phyloP scores from a whole-genome alignment of 2,888 invertebrate species.

The Entomobrya proxima region DNA sequence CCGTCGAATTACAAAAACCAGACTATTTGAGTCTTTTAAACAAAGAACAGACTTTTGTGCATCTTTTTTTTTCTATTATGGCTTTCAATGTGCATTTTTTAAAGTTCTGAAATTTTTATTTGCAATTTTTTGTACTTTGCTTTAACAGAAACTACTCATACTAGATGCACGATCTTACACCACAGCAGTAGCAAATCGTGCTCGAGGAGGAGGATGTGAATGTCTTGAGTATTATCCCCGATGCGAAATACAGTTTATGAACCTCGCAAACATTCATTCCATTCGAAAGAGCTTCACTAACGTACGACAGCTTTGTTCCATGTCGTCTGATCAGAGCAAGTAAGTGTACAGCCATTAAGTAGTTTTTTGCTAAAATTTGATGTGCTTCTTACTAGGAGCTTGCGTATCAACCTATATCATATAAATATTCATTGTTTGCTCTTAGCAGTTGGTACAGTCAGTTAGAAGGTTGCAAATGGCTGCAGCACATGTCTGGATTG shows the following conservation, averaged over 20 bases:
- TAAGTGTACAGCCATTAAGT: conserved; percentile 78
- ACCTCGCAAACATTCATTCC: conserved; percentile 97
- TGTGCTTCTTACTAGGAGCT: no score
- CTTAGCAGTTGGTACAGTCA: conserved; percentile 89
- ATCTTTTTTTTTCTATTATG: not conserved
- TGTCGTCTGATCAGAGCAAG: conserved; percentile 88
- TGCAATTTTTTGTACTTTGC: conserved; percentile 62
- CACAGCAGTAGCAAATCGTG: conserved; percentile 96
- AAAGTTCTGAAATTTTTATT: not conserved
- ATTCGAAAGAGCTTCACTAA: conserved; percentile 95
- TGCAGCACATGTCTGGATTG: conserved; percentile 91
- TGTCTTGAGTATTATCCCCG: conserved; percentile 96
- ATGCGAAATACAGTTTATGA: conserved; percentile 98
- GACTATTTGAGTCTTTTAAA: no score
- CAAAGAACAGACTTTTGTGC: no score
- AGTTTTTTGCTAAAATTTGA: not conserved
- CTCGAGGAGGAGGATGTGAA: conserved; percentile 97
- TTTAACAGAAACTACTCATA: conserved; percentile 88
- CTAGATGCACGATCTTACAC: conserved; percentile 97
- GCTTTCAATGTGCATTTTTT: not conserved
- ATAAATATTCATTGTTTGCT: no score
- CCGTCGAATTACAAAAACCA: no score
- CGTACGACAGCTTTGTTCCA: conserved; percentile 87
- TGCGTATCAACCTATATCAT: not conserved
- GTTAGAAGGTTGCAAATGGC: conserved; percentile 93